phyloP scores from a whole-genome alignment of 2,797 vertebrate species.

The Pantherophis alleghaniensis region DNA sequence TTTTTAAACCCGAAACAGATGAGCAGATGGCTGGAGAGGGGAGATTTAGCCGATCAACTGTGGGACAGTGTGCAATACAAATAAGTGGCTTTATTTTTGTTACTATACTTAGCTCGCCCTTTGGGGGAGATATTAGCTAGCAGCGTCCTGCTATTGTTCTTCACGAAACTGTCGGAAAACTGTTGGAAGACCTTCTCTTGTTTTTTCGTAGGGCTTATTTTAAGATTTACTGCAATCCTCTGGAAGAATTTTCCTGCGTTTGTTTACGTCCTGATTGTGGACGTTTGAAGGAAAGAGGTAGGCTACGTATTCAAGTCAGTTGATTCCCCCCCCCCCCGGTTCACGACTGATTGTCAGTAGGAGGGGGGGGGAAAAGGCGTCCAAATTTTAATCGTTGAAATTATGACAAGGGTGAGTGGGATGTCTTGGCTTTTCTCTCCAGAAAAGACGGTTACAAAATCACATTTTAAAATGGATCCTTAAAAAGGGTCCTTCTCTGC shows the following conservation, averaged over 20 bases:
- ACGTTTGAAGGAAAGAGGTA: background rate
- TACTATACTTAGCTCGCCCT: background rate
- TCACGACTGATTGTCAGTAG: background rate
- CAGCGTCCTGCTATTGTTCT: background rate
- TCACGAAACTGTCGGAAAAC: background rate
- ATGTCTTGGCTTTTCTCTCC: background rate
- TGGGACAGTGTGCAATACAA: background rate
- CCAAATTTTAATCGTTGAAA: background rate
- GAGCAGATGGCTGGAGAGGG: constrained; percentile 41
- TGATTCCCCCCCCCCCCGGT: too few species aligned
- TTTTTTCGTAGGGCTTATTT: background rate
- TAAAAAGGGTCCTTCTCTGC: background rate
- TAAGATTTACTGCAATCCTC: background rate
- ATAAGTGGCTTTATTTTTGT: constrained; percentile 11
- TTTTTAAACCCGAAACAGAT: constrained; percentile 32
- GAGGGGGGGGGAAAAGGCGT: too few species aligned
- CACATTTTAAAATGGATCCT: background rate
- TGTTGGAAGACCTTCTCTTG: background rate
- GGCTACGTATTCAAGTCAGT: background rate
- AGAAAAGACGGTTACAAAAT: background rate
- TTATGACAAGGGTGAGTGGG: background rate
- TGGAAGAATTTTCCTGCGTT: background rate
- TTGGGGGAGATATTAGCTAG: background rate
- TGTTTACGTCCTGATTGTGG: background rate
- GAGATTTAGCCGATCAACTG: constrained; percentile 21